These are phyloP conservation scores for Potorous gilbertii DNA, from an alignment of 2,797 vertebrate species.

Conservation along the genomic window DNA sequence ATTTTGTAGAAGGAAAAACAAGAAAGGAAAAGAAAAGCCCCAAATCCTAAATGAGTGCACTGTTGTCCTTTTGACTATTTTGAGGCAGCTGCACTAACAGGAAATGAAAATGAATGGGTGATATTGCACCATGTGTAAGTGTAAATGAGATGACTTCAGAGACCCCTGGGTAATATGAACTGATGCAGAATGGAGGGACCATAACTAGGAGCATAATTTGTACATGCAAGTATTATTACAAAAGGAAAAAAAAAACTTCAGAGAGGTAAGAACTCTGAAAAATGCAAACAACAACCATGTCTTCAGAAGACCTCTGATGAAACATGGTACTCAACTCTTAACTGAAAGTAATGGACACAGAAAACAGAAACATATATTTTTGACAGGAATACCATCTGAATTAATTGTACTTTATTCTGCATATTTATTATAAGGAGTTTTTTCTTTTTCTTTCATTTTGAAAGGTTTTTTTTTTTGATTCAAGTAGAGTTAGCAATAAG, in stretches of 20 bases:
- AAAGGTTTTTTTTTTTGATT: no score
- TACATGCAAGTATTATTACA: background rate
- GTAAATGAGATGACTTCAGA: no score
- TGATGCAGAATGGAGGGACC: no score
- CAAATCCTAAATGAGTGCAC: background rate
- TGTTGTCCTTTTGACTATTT: no score
- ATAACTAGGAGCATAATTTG: background rate
- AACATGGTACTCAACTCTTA: background rate
- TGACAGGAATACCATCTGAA: no score
- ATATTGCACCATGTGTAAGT: no score
- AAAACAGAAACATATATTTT: background rate
- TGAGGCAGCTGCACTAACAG: no score
- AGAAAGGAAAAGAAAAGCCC: background rate
- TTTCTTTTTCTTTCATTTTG: no score
- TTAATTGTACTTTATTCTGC: background rate
- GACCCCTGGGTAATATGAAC: no score
- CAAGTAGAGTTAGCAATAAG: no score
- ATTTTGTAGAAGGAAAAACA: background rate
- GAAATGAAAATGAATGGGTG: no score
- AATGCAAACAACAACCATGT: background rate
- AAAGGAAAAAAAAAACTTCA: background rate
- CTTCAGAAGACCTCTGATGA: background rate
- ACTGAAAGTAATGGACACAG: background rate
- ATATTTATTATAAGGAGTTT: no score
- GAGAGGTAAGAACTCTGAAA: background rate